Base-by-base conservation (phyloP, 2,797 vertebrate species). In the Myiothlypis coronata region DNA sequence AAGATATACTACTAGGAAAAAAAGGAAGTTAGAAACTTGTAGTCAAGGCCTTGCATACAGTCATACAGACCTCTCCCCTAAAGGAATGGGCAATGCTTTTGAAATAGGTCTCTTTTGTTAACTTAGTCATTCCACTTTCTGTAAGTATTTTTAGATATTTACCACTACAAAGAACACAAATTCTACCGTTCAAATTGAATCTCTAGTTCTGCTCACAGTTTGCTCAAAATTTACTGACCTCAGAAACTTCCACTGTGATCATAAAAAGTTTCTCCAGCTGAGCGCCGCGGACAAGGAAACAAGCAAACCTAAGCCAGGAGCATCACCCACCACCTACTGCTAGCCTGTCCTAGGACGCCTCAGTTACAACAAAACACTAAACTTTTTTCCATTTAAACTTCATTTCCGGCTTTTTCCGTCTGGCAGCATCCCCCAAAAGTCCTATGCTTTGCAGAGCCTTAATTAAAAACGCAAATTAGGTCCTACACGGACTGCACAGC, bases 401-500 rank as follows among this genome's bases (percentile, higher is more conserved):
- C 14, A 5, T 8, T 80, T 44, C 11, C 53, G 14, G 4, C 37
- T 10, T 5, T 21, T 35, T 37, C 35, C 39, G 6, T 3, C 6
- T 2, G 27, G 28, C 59, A 78, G 55, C 30, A 43, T 3, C 34
- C 34, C 6, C 30, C 1, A 21, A 9, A 44, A 14, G 6, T 4
- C 19, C 30, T 16, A 2, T 0, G 26, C 39, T 41, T 30, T 8
- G 14, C 0, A 49, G 37, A 87, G 41, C 57, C n/a, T 35, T 20
- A 18, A 34, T 6, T 18, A 10, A 9, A 39, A 14, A 28, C 6
- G 22, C 46, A 35, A 49, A 49, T 14, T 1, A 21, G 49, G 0
- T 68, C 24, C 37, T 41, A 6, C 11, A 4, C 5, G 39, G 37
- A 2, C 30, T 0, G 39, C 59, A 32, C 24, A 10, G 52, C 28